Evolutionary conservation across 2,797 vertebrate species (phyloP).

Genomic region (Poeciliopsis turneri): DNA sequence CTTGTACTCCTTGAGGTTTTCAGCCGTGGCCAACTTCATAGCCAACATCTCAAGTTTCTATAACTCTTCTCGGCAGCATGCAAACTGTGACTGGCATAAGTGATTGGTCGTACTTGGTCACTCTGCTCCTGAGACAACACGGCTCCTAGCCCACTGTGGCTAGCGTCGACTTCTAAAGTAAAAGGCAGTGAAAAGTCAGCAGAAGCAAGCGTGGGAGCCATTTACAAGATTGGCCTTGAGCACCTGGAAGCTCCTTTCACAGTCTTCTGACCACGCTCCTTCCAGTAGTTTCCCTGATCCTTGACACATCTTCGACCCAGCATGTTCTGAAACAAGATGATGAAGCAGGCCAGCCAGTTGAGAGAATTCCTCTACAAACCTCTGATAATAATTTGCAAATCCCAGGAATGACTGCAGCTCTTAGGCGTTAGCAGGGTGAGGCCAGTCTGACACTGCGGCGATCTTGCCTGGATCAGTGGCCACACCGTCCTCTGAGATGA

Average conservation of each 20-base stretch:
- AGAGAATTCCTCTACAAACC: background rate
- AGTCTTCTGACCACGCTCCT: background rate
- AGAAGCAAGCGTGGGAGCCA: background rate
- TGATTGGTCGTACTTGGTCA: background rate
- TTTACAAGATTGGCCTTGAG: background rate
- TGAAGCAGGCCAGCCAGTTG: background rate
- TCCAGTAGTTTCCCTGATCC: background rate
- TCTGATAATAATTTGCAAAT: too few relatives aligned
- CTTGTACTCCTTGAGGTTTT: background rate
- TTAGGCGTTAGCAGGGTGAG: too few relatives aligned
- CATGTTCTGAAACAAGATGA: background rate
- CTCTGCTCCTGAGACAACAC: background rate
- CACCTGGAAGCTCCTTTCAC: too few relatives aligned
- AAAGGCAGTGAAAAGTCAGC: background rate
- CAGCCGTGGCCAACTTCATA: background rate
- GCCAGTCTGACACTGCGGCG: too few relatives aligned
- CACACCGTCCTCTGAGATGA: background rate
- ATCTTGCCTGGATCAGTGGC: background rate
- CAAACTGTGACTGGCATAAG: background rate
- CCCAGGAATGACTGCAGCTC: too few relatives aligned
- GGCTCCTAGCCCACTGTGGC: background rate
- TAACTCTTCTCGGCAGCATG: background rate
- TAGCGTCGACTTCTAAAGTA: background rate
- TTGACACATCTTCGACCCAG: background rate
- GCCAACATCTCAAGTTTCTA: constrained; percentile 1